A percentile compares a stretch with the other conserved stretches of the same genome.
These are phyloP conservation scores for Sakesphorus luctuosus DNA, from an alignment of 2,113 vertebrate genomes.

Conservation along the genomic window DNA sequence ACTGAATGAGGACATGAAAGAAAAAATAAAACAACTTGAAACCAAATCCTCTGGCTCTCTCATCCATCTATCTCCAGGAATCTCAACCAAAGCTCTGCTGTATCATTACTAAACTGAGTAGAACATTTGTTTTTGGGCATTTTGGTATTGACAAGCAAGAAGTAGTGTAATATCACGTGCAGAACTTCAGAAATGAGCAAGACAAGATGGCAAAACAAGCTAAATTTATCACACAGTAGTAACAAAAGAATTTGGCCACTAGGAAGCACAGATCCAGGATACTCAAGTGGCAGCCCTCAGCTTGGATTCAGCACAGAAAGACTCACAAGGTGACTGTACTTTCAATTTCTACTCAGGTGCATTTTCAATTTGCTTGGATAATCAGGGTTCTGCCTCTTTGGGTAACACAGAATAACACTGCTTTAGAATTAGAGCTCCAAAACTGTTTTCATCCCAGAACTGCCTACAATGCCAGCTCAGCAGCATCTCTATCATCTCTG, in stretches of 20 bases:
- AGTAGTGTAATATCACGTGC: not conserved
- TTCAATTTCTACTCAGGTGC: not conserved
- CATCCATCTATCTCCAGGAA: not conserved
- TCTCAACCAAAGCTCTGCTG: not conserved
- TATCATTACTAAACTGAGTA: not conserved
- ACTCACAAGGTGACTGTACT: not conserved
- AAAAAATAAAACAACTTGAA: not conserved
- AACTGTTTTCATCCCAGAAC: not conserved
- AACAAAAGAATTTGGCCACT: not conserved
- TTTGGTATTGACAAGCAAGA: not conserved
- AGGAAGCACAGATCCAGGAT: not conserved
- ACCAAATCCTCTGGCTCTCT: not conserved
- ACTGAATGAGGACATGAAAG: not conserved
- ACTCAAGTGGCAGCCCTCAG: not conserved
- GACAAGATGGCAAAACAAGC: not conserved
- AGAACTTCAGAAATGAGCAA: not conserved
- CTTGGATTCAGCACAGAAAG: not conserved
- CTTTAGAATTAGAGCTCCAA: not conserved
- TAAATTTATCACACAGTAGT: not conserved
- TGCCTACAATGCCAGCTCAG: not conserved
- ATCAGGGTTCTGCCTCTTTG: not conserved
- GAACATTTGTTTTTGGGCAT: rapidly evolving
- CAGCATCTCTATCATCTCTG: not conserved
- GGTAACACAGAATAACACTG: not conserved
- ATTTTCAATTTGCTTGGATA: not conserved